These are phyloP conservation scores for Caenorhabditis wallacei DNA, from an alignment of 2,888 invertebrate genomes.

Conservation along the genomic window DNA sequence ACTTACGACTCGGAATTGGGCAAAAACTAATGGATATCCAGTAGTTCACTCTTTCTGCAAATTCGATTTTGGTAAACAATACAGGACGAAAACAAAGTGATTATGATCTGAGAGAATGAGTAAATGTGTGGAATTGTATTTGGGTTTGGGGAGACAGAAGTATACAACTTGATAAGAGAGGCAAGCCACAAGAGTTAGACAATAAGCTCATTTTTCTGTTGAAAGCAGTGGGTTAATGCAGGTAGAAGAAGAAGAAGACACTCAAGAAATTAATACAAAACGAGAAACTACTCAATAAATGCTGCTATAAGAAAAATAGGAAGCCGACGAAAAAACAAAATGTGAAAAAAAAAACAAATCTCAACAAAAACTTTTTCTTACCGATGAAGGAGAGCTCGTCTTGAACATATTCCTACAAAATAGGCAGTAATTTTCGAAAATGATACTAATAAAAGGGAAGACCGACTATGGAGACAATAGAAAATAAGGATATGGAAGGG, in stretches of 20 bases:
- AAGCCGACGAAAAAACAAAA: constrained; percentile 25
- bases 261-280: neutral
- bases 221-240: constrained; percentile 28
- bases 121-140: constrained; percentile 18
- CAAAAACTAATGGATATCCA: constrained; percentile 49
- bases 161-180: constrained; percentile 7
- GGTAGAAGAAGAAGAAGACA: constrained; percentile 10
- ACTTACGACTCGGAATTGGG: constrained; percentile 53
- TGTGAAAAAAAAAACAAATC: neutral
- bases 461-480: constrained; percentile 9
- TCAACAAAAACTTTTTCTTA: constrained; percentile 36
- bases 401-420: constrained; percentile 49
- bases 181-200: constrained; percentile 27
- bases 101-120: constrained; percentile 13
- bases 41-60: constrained; percentile 53
- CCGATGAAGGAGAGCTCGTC: constrained; percentile 33
- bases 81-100: constrained; percentile 36
- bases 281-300: neutral
- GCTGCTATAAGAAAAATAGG: constrained; percentile 11
- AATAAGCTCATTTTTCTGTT: neutral
- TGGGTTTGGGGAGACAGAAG: neutral
- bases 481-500: constrained; percentile 7
- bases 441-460: constrained; percentile 20
- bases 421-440: constrained; percentile 29
- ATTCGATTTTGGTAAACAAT: constrained; percentile 44